Conservation (phyloP, 2,797 vertebrate genomes). For the Odontamblyopus rebecca region DNA sequence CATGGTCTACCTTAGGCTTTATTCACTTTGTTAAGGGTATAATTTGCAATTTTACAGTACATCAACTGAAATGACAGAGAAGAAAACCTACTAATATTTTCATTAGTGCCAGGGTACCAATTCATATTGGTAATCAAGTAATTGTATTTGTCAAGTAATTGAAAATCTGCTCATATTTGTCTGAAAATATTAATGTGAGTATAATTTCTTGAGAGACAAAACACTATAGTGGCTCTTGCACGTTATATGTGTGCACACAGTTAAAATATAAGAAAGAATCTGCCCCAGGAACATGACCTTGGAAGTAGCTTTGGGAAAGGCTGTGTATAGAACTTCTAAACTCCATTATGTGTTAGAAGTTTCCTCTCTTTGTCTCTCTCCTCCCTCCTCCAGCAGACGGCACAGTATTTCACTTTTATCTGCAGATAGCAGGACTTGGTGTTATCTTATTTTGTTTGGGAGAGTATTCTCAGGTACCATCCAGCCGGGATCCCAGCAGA, state of each 20-base stretch:
- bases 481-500: slow-evolving; percentile 72
- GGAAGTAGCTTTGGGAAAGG: slow-evolving; percentile 55
- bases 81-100: too few species aligned
- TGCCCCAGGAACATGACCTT: slow-evolving; percentile 72
- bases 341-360: slow-evolving; percentile 70
- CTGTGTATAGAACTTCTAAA: slow-evolving; percentile 73
- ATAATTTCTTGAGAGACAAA: slow-evolving; percentile 46
- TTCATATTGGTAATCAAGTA: background rate
- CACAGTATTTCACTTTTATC: slow-evolving; percentile 83
- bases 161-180: background rate
- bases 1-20: too few species aligned
- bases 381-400: slow-evolving; percentile 61
- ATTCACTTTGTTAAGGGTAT: too few species aligned
- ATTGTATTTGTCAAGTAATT: background rate
- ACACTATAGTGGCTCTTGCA: slow-evolving; percentile 55
- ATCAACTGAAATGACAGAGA: too few species aligned
- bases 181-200: slow-evolving; percentile 35
- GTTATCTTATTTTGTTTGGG: slow-evolving; percentile 80
- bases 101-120: too few species aligned
- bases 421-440: slow-evolving; percentile 79
- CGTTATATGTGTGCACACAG: slow-evolving; percentile 7
- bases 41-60: too few species aligned
- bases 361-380: slow-evolving; percentile 56
- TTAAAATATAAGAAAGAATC: slow-evolving; percentile 56
- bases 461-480: slow-evolving; percentile 70